Base-by-base conservation (phyloP, 2,113 vertebrate genomes). In the Camarhynchus parvulus region DNA sequence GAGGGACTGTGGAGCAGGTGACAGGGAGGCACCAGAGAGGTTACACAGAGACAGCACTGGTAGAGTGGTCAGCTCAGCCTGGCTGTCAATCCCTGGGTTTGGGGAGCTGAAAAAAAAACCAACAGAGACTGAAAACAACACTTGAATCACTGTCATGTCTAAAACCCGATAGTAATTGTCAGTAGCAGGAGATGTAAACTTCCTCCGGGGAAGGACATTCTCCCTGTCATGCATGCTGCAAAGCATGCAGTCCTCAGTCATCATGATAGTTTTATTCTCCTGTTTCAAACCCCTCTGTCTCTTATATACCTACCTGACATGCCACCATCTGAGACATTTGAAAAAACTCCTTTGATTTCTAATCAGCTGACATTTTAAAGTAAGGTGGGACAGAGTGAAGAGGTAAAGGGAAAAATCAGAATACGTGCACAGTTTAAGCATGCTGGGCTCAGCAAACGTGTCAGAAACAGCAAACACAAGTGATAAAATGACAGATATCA, bases 281-380 rank as follows among this genome's bases (percentile, higher is more conserved):
- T 63, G 11, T 84, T 91, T 92, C 41, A 78, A 94, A 89, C 19
- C 30, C n/a, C 18, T 63, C 79, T 72, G 18, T 74, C 55, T 74
- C 64, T 63, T 33, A 33, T 3, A 52, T 63, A 49, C 47, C 64
- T 72, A 55, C 39, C 73, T 86, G 69, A 52, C 46, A 47, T 24
- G 20, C 44, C 62, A 72, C 31, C 2, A 0, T 73, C 68, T 83
- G 37, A 95, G 80, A 87, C 37, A 47, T 59, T 64, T 84, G 69
- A 85, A 62, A 87, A 95, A 70, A 39, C 2, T n/a, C 31, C 68
- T 74, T 92, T 79, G 67, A 55, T 93, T 89, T 95, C 70, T 85
- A 93, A 96, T 62, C 28, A 82, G 66, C 58, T 90, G 64, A 59
- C 52, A 35, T 89, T 89, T 92, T 69, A 87, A 79, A 95, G 69